Evolutionary conservation across 2,113 vertebrate genomes (phyloP).

Genomic region (Bos taurus): DNA sequence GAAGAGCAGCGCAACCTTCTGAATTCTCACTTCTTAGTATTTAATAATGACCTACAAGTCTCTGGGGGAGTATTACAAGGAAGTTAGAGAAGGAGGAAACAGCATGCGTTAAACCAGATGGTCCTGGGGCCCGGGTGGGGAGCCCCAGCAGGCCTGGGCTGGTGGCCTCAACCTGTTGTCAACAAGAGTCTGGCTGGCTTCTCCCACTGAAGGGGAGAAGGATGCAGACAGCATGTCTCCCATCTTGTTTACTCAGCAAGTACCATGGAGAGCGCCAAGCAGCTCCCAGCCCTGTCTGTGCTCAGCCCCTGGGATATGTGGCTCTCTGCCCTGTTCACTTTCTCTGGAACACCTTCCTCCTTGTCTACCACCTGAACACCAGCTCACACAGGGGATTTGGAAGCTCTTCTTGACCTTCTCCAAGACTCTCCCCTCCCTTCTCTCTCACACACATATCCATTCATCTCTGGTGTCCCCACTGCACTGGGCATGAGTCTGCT

Average conservation of each 20-base stretch:
- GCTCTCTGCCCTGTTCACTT: neutral
- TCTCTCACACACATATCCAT: neutral
- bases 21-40: neutral
- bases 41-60: neutral
- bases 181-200: neutral
- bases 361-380: neutral
- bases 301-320: neutral
- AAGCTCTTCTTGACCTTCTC: too few relatives aligned
- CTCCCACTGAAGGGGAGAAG: neutral
- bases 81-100: neutral
- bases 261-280: fast-evolving
- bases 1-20: neutral
- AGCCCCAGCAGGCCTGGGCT: neutral
- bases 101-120: neutral
- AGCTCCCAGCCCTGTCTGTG: neutral
- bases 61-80: neutral
- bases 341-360: neutral
- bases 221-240: neutral
- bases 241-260: neutral
- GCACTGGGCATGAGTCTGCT: neutral
- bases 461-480: neutral
- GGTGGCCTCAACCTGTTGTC: neutral
- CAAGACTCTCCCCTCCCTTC: fast-evolving
- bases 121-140: neutral
- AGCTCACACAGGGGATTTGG: neutral